phyloP scores from a whole-genome alignment of 2,888 invertebrate genomes.

The Platycnemis pennipes region DNA sequence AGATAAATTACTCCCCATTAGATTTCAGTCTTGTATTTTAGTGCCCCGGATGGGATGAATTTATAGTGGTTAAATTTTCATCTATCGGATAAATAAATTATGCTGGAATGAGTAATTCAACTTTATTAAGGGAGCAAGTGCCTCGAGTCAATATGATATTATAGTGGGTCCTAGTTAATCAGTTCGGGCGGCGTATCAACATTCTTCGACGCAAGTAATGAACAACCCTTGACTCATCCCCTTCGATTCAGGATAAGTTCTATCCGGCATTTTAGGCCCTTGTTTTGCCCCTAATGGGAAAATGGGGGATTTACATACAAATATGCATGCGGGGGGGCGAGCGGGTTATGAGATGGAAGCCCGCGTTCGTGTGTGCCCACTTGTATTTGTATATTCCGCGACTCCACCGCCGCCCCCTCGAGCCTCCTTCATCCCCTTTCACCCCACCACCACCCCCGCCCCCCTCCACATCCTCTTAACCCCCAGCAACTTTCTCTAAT shows the following conservation, averaged over 20 bases:
- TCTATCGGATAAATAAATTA: no score
- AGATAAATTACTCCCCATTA: no score
- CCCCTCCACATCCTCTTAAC: neutral
- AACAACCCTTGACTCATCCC: neutral
- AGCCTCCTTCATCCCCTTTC: neutral
- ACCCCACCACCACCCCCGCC: neutral
- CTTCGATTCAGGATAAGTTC: neutral
- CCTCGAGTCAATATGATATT: neutral
- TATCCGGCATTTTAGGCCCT: constrained; percentile 11
- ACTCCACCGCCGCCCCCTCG: neutral
- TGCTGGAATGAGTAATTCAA: no score
- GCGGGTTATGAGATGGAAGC: constrained; percentile 32
- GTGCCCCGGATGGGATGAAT: no score
- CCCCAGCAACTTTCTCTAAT: constrained; percentile 50
- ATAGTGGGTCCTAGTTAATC: neutral
- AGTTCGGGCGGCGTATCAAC: neutral
- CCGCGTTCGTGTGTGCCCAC: neutral
- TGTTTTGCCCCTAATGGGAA: neutral
- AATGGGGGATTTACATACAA: neutral
- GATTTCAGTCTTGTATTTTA: no score
- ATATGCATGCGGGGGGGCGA: neutral
- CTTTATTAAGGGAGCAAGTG: no score
- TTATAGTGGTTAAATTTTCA: no score
- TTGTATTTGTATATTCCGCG: constrained; percentile 17
- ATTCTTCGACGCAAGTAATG: neutral